Percentiles rank a stretch among this genome's conserved stretches.
phyloP scores from a whole-genome alignment of 2,888 invertebrate species.

The Elysia crispata region DNA sequence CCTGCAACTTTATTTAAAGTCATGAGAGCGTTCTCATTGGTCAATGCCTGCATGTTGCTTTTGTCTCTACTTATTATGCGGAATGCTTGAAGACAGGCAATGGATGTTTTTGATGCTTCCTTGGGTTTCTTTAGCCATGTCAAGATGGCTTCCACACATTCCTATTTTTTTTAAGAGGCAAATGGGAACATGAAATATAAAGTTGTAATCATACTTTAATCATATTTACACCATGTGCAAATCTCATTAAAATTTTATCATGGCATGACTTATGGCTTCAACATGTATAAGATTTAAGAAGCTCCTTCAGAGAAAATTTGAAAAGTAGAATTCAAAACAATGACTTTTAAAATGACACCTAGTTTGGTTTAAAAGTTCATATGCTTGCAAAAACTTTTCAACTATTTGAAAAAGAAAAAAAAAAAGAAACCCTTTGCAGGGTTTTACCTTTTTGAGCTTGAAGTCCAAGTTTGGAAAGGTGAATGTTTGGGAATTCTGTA shows the following conservation, averaged over 20 bases:
- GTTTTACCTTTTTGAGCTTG: conserved; percentile 71
- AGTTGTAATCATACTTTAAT: not conserved
- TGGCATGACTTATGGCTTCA: no score
- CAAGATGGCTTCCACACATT: conserved; percentile 63
- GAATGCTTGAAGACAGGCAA: conserved; percentile 66
- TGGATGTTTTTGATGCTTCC: conserved; percentile 53
- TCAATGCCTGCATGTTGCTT: conserved; percentile 67
- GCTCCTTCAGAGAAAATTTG: no score
- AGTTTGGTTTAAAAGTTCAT: no score
- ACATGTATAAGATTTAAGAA: not conserved
- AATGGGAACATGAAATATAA: no score
- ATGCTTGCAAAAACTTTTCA: no score
- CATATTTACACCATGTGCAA: not conserved
- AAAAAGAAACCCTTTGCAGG: no score
- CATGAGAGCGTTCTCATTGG: conserved; percentile 64
- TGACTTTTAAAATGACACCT: no score
- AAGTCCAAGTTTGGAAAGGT: conserved; percentile 82
- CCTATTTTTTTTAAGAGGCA: no score
- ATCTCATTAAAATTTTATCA: no score
- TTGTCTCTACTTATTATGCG: conserved; percentile 75
- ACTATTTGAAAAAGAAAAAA: no score
- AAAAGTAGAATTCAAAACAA: no score
- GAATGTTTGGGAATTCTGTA: conserved; percentile 81
- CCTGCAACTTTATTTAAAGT: conserved; percentile 71
- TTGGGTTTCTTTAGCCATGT: conserved; percentile 57